Base-by-base conservation (phyloP, 2,888 invertebrate genomes). In the Sylvicola cinctus region DNA sequence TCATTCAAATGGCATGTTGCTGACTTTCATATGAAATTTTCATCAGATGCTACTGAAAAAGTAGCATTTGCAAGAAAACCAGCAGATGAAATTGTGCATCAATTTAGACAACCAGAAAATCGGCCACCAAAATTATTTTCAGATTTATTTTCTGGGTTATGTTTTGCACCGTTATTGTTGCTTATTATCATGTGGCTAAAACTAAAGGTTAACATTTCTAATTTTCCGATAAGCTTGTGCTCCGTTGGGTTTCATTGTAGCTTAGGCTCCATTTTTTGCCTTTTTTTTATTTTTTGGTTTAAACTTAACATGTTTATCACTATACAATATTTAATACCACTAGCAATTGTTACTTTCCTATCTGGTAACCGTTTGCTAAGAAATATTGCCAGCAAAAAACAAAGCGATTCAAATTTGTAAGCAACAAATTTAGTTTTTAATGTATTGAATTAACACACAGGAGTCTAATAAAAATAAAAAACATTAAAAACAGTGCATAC, bases 281-380 rank as follows among this genome's bases (percentile, higher is more conserved):
- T 33, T 15, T 23, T 42, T 38, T 32, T 42, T 41, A 42, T 60
- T 59, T 90, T 98, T 63, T 98, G 95, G 93, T 60, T 90, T 45
- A 68, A 77, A 51, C 64, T 96, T 46, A 77, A 88, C 50, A 98
- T 98, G 96, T 98, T 98, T 65, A 74, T 79, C 43, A 93, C 96
- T 13, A 63, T 91, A 46, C 79, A 87, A 45, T 88, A 85, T 62
- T 66, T 98, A 46, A 63, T 81, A 43, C 74, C 83, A 38, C 65
- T 96, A 36, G 90, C 76, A 37, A 63, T 78, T 27, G 67, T 91
- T 42, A 93, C 95, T 36, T 95, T 96, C 68, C 68, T 96, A 27
- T 74, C 81, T 39, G 96, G 96, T 2, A 91, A 93, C 55, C 74
- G 84, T 43, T 67, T 96, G 52, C 68, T 98, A 45, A 76, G 85